These are phyloP conservation scores for Drosophila nikananu DNA, from an alignment of 1,140 invertebrate species.

Conservation along the genomic window DNA sequence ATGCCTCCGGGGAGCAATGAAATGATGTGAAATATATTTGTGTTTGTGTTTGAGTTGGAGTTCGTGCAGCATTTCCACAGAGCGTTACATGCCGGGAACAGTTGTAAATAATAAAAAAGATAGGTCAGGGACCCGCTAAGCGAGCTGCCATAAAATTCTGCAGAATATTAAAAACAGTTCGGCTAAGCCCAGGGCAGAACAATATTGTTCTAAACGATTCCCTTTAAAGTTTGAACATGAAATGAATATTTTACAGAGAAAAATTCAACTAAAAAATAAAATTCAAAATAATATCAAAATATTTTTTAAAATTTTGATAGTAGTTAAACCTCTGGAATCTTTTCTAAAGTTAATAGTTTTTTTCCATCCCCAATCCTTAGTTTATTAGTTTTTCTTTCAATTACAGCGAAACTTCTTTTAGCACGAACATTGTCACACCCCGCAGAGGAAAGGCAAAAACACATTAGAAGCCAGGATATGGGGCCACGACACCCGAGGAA, in stretches of 20 bases:
- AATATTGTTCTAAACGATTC: background rate
- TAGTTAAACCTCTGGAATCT: background rate
- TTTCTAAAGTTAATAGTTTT: background rate
- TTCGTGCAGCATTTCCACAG: conserved; percentile 9
- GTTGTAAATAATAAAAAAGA: conserved; percentile 44
- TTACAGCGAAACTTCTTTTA: background rate
- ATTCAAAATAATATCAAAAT: background rate
- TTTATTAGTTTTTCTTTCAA: conserved; percentile 19
- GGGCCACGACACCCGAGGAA: conserved; percentile 42
- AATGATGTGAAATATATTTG: conserved; percentile 42
- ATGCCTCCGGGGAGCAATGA: conserved; percentile 54
- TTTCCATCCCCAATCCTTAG: too few species aligned
- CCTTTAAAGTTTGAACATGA: background rate
- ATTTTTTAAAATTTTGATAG: too few species aligned
- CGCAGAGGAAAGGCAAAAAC: conserved; percentile 21
- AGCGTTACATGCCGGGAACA: conserved; percentile 9
- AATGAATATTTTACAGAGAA: too few species aligned
- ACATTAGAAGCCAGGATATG: conserved; percentile 39
- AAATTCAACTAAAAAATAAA: background rate
- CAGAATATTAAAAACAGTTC: conserved; percentile 13
- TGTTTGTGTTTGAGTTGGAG: conserved; percentile 10
- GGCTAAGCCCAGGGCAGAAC: background rate
- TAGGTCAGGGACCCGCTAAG: conserved; percentile 34
- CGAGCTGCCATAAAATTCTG: background rate
- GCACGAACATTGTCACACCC: conserved; percentile 16